Conservation (phyloP, 2,797 vertebrate species). For the Malurus leucopterus region DNA sequence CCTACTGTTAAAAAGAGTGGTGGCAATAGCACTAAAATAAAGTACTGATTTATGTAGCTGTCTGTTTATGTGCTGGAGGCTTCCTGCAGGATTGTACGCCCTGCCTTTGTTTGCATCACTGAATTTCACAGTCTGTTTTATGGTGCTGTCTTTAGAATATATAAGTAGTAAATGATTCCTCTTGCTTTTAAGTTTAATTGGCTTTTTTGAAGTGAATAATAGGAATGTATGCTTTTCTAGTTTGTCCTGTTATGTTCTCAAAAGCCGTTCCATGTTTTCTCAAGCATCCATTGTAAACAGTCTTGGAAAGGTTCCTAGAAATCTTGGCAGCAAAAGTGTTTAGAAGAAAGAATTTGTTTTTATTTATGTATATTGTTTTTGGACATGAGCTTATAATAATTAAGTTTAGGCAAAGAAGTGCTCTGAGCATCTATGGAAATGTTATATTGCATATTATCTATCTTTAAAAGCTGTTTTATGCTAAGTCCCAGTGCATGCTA, state of each 20-base stretch:
- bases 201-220: neutral
- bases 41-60: neutral
- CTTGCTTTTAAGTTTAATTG: neutral
- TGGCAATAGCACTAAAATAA: neutral
- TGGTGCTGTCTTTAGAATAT: neutral
- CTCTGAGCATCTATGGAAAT: neutral
- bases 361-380: neutral
- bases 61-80: neutral
- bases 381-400: neutral
- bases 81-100: neutral
- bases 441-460: neutral
- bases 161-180: neutral
- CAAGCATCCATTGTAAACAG: neutral
- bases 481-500: neutral
- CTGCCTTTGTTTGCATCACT: neutral
- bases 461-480: neutral
- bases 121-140: neutral
- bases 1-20: neutral
- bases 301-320: neutral
- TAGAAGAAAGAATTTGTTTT: neutral
- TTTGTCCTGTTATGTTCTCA: neutral
- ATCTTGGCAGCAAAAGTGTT: neutral
- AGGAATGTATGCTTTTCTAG: neutral
- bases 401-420: neutral
- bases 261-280: neutral